A percentile compares a stretch with the other conserved stretches of the same genome.
These are phyloP conservation scores for Brachionus koreanus DNA, from an alignment of 1,140 invertebrate genomes.

Conservation along the genomic window DNA sequence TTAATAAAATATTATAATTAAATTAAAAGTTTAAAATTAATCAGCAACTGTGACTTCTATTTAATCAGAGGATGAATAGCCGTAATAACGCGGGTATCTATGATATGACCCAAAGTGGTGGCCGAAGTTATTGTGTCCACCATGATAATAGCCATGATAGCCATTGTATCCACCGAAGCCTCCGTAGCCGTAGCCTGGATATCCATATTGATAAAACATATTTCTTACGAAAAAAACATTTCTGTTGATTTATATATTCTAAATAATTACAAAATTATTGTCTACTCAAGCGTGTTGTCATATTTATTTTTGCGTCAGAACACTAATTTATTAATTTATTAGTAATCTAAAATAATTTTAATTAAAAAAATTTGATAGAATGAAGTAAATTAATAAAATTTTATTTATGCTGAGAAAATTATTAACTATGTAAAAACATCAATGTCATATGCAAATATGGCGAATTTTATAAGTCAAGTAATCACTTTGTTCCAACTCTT, in stretches of 20 bases:
- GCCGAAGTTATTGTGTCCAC: background rate
- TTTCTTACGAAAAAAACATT: background rate
- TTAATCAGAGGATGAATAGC: background rate
- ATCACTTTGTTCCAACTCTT: too few species aligned
- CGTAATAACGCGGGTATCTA: background rate
- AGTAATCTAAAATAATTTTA: too few species aligned
- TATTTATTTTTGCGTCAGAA: background rate
- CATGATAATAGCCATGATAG: background rate
- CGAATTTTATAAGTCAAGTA: too few species aligned
- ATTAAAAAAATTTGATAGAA: background rate
- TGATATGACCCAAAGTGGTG: background rate
- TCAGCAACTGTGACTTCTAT: too few species aligned
- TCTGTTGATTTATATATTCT: background rate
- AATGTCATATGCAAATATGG: too few species aligned
- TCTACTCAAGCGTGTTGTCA: background rate
- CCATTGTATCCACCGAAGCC: slow-evolving; percentile 8
- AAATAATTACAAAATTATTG: background rate
- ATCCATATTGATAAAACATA: background rate
- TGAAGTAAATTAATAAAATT: too few species aligned
- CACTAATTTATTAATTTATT: too few species aligned
- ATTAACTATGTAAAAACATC: too few species aligned
- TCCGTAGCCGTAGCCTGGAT: background rate
- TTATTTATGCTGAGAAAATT: too few species aligned
- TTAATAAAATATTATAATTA: too few species aligned
- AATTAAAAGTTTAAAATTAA: too few species aligned